These are phyloP conservation scores for Varecia variegata DNA, from an alignment of 2,797 vertebrate species.

Conservation along the genomic window DNA sequence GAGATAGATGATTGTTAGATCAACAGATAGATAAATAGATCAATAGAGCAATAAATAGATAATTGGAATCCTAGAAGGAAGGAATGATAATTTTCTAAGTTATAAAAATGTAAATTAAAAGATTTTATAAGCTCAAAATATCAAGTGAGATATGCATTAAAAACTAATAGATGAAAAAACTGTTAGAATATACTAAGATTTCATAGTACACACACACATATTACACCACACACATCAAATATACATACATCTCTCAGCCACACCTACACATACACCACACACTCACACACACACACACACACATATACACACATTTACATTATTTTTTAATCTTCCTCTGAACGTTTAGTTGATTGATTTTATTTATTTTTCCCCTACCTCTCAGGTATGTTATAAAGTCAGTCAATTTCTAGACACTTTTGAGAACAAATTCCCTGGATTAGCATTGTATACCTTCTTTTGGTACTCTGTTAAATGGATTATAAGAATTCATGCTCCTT, in stretches of 20 bases:
- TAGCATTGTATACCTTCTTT: not conserved
- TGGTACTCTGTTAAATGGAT: not conserved
- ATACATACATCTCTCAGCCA: not conserved
- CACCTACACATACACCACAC: not conserved
- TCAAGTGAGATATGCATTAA: not conserved
- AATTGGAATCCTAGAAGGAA: not conserved
- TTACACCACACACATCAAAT: not conserved
- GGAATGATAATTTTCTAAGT: not conserved
- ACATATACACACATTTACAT: not conserved
- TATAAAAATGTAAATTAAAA: constrained; percentile 12
- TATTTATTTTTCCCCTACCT: not conserved
- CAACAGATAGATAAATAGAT: not conserved
- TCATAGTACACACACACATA: not conserved
- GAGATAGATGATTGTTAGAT: not conserved
- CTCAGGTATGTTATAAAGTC: not conserved
- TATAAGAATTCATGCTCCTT: not conserved
- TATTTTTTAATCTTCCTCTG: not conserved
- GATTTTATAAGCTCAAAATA: constrained; percentile 2
- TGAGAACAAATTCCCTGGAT: not conserved
- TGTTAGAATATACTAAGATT: not conserved
- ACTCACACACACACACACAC: not conserved
- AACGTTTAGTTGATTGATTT: not conserved
- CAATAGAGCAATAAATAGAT: not conserved
- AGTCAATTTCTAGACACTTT: not conserved
- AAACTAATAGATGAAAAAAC: not conserved